These are phyloP conservation scores for human (Homo sapiens) DNA, from an alignment of 2,113 vertebrate species.

Conservation along the genomic window DNA sequence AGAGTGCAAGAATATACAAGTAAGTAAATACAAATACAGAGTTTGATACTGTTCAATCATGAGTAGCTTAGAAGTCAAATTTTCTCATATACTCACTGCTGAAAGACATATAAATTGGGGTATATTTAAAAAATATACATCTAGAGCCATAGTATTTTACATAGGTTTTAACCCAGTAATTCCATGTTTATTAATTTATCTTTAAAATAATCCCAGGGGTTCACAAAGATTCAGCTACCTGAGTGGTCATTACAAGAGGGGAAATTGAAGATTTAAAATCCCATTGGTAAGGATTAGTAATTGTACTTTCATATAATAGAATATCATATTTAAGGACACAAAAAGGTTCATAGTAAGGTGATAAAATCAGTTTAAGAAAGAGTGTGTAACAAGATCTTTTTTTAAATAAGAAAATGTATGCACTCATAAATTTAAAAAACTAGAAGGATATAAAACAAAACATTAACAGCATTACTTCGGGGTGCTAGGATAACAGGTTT, in stretches of 20 bases:
- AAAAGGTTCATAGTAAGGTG: background rate
- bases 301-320: background rate
- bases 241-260: background rate
- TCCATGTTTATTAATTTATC: background rate
- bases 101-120: background rate
- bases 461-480: background rate
- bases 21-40: background rate
- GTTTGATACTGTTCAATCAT: background rate
- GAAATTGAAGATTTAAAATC: background rate
- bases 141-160: background rate
- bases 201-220: background rate
- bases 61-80: background rate
- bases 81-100: background rate
- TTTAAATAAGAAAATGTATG: background rate
- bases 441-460: background rate
- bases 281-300: background rate
- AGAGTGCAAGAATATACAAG: background rate
- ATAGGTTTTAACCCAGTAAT: background rate
- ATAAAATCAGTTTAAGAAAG: conserved; percentile 17
- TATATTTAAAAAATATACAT: background rate
- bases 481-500: background rate
- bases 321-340: conserved; percentile 32
- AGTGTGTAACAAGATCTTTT: background rate
- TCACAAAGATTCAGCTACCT: conserved; percentile 22
- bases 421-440: background rate